These are phyloP conservation scores for Elegia similella DNA, from an alignment of 2,888 invertebrate species.

Conservation along the genomic window DNA sequence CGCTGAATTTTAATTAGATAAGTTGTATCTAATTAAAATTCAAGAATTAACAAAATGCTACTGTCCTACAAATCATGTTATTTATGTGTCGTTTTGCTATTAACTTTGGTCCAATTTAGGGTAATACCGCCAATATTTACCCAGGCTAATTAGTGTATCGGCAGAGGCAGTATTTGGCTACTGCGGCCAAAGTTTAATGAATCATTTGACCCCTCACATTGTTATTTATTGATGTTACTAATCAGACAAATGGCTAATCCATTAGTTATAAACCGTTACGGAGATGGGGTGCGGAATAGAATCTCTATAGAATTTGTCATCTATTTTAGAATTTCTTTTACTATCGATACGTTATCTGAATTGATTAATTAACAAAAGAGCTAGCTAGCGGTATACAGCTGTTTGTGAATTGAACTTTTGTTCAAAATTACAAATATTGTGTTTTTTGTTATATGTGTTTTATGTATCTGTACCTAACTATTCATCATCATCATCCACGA, in stretches of 20 bases:
- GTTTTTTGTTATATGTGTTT: too few species aligned
- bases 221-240: constrained; percentile 77
- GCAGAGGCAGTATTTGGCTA: constrained; percentile 51
- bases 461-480: too few species aligned
- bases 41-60: too few species aligned
- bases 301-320: constrained; percentile 5
- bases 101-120: constrained; percentile 29
- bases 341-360: background rate
- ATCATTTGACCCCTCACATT: constrained; percentile 62
- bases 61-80: background rate
- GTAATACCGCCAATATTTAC: constrained; percentile 51
- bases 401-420: too few species aligned
- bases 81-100: background rate
- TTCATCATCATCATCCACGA: too few species aligned
- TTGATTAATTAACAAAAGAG: too few species aligned
- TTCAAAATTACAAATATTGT: too few species aligned
- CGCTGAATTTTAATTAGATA: too few species aligned
- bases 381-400: too few species aligned
- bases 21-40: too few species aligned
- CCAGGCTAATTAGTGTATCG: constrained; percentile 68
- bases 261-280: constrained; percentile 42
- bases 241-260: constrained; percentile 80
- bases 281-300: constrained; percentile 12
- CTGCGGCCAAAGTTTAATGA: constrained; percentile 70
- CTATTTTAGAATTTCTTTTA: background rate